Evolutionary conservation across 1,140 invertebrate species (phyloP).

Genomic region (Drosophila rufa): DNA sequence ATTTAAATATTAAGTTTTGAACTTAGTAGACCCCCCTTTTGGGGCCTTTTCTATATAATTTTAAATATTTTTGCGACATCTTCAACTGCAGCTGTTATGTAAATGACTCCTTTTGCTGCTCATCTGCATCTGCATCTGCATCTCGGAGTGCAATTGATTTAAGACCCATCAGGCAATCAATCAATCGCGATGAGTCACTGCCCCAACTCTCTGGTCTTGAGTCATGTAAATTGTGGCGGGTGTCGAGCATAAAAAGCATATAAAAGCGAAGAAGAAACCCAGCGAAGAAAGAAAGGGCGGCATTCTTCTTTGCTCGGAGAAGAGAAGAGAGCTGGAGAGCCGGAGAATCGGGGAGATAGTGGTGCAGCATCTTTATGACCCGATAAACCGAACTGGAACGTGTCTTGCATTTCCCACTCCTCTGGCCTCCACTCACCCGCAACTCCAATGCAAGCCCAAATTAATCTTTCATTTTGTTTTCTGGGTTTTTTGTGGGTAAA

Average conservation of each 20-base stretch:
- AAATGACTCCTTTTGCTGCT: slow-evolving; percentile 12
- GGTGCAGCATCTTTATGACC: slow-evolving; percentile 22
- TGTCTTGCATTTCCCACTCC: slow-evolving; percentile 16
- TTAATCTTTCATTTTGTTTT: slow-evolving; percentile 7
- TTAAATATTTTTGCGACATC: not conserved
- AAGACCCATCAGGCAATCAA: slow-evolving; percentile 9
- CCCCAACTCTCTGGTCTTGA: slow-evolving; percentile 13
- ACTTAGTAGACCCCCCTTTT: not conserved
- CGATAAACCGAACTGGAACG: slow-evolving; percentile 29
- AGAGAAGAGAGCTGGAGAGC: slow-evolving; percentile 1
- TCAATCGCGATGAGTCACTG: slow-evolving; percentile 26
- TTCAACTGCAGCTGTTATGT: not conserved
- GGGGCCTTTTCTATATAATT: no score
- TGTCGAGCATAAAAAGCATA: slow-evolving; percentile 8
- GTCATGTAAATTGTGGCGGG: slow-evolving; percentile 34
- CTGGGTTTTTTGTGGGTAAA: slow-evolving; percentile 1
- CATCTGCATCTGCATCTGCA: not conserved
- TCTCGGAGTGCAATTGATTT: slow-evolving; percentile 5
- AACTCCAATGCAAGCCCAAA: not conserved
- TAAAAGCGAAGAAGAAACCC: slow-evolving; percentile 3
- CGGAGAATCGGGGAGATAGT: not conserved
- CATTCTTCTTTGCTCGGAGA: not conserved
- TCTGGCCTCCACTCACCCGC: slow-evolving; percentile 5
- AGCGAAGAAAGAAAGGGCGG: slow-evolving; percentile 5
- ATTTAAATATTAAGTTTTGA: not conserved